Evolutionary conservation across 2,797 vertebrate species (phyloP), one percentile per base, ranked within the genome.

Genomic region (Lithobates sylvaticus): DNA sequence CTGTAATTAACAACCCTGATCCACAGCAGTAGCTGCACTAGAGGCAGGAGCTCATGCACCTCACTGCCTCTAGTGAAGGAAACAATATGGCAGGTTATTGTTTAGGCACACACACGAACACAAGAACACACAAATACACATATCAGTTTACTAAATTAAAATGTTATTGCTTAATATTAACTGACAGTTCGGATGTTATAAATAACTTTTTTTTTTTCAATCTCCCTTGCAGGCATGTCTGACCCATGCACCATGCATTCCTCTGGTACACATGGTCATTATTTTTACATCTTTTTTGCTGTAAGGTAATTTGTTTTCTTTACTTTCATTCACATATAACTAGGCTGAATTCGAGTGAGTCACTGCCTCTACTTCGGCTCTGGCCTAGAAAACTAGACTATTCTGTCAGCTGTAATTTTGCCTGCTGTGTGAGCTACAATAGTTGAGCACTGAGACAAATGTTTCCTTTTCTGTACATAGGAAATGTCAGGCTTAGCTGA

Each of bases 381-480:
- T 76, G 64, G 73, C 85, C 85, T 83, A 83, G 74, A 83, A 78
- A 82, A 78, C 67, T 36, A 76, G 67, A 65, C 73, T 34, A 69
- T 76, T 32, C 80, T 83, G 85, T 83, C 85, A 77, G 36, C 50
- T 78, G 36, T 72, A 83, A 86, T 86, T 77, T 86, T 69, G 85
- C 79, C 85, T 86, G 85, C 79, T 83, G 80, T 78, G 80, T 50
- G 27, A 83, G 67, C 70, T 83, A 83, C 73, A 86, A 81, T 86
- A 81, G 64, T 70, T 76, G 44, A 76, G 32, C 64, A 72, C 54
- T 83, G 80, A 27, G 16, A 73, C 79, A 83, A 83, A 85, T 72
- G 68, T 83, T 86, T 78, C 64, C 64, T 54, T 39, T 75, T 85
- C 67, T 77, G 68, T 71, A 81, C 65, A 83, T 73, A 29, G 68